Conservation (phyloP, 2,888 invertebrate species). For the Plutella xylostella region DNA sequence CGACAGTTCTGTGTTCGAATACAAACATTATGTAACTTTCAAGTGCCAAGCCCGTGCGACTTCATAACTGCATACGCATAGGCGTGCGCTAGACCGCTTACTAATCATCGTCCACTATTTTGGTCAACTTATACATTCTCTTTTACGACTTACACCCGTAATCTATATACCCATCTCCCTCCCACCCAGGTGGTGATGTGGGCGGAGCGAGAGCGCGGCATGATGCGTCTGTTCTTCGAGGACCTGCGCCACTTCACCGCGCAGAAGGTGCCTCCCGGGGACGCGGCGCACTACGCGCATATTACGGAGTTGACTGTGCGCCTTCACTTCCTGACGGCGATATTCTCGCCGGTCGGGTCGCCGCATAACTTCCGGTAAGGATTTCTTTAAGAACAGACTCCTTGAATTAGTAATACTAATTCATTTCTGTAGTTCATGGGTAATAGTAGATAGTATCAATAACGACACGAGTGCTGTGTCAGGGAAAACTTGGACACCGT, state of each 20-base stretch:
- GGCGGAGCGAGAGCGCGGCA: slow-evolving; percentile 92
- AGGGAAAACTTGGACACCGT: too few species aligned
- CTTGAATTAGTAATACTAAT: too few species aligned
- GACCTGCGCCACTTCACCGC: slow-evolving; percentile 79
- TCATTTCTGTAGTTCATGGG: too few species aligned
- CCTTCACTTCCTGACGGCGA: slow-evolving; percentile 90
- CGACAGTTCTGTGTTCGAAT: background rate
- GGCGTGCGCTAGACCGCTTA: too few species aligned
- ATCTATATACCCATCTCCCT: background rate
- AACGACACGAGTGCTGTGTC: too few species aligned
- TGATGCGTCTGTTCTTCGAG: slow-evolving; percentile 94
- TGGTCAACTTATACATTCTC: too few species aligned
- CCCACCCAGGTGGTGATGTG: slow-evolving; percentile 79
- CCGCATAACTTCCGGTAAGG: slow-evolving; percentile 85
- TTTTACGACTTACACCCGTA: background rate
- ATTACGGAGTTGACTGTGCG: slow-evolving; percentile 92
- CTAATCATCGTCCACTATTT: too few species aligned
- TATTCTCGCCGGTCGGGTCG: slow-evolving; percentile 91
- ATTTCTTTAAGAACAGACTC: too few species aligned
- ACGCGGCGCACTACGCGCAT: slow-evolving; percentile 68
- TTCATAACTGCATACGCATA: too few species aligned
- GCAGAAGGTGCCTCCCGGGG: slow-evolving; percentile 26
- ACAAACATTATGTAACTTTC: too few species aligned
- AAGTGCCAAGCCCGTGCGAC: too few species aligned
- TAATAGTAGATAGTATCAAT: too few species aligned